Conservation (phyloP, 2,797 vertebrate genomes). For the Oreonectes daqikongensis region DNA sequence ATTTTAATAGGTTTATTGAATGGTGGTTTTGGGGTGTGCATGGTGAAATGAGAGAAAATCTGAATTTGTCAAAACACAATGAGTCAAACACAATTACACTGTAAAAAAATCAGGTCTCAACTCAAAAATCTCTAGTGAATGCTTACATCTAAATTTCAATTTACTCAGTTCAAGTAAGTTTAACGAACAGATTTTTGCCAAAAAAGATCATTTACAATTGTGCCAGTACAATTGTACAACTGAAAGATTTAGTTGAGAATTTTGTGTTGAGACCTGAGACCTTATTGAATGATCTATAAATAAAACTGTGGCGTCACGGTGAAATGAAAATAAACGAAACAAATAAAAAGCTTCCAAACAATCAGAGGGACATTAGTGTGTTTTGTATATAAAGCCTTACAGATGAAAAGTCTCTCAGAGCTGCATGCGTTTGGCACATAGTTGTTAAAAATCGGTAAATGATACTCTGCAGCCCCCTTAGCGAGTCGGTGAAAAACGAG, state of each 20-base stretch:
- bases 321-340: not conserved
- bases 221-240: too few species aligned
- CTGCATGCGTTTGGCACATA: not conserved
- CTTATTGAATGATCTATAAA: not conserved
- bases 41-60: conserved; percentile 49
- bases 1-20: conserved; percentile 80
- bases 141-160: too few species aligned
- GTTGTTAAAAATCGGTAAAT: not conserved
- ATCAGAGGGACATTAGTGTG: not conserved
- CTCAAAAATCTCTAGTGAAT: too few species aligned
- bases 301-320: not conserved
- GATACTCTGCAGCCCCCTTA: not conserved
- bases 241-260: too few species aligned
- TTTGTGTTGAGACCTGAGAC: too few species aligned
- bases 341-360: not conserved
- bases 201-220: too few species aligned
- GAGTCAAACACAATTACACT: not conserved
- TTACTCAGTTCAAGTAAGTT: too few species aligned
- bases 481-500: conserved; percentile 16
- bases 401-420: not conserved
- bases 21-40: conserved; percentile 48
- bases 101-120: not conserved
- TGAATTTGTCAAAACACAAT: too few species aligned
- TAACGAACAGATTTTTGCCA: too few species aligned
- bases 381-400: not conserved